These are phyloP conservation scores for Mylabris sibirica DNA, from an alignment of 2,888 invertebrate species.

Conservation along the genomic window DNA sequence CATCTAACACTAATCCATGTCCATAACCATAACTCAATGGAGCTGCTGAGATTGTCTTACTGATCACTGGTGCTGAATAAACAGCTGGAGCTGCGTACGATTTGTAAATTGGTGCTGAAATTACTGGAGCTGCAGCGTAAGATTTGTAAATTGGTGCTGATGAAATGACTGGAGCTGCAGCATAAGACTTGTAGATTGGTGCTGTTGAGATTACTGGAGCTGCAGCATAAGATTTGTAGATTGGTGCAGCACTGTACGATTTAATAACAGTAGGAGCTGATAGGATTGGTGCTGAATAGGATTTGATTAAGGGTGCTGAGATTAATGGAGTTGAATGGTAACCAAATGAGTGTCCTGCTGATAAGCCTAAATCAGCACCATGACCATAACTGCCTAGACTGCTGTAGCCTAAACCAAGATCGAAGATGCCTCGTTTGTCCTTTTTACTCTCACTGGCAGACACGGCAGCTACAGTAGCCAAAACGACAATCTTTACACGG, in stretches of 20 bases:
- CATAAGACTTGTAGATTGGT: slow-evolving; percentile 34
- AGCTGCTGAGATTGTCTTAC: slow-evolving; percentile 1
- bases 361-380: slow-evolving; percentile 18
- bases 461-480: slow-evolving; percentile 32
- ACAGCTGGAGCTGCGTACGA: slow-evolving; percentile 35
- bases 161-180: slow-evolving; percentile 38
- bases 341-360: slow-evolving; percentile 32
- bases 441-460: slow-evolving; percentile 36
- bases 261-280: slow-evolving; percentile 11
- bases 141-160: slow-evolving; percentile 37
- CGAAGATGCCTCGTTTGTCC: slow-evolving; percentile 41
- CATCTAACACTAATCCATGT: neutral
- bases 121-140: slow-evolving; percentile 22
- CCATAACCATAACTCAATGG: slow-evolving; percentile 1
- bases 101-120: slow-evolving; percentile 38
- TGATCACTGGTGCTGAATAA: slow-evolving; percentile 22
- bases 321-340: slow-evolving; percentile 1
- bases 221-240: slow-evolving; percentile 34
- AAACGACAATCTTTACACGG: slow-evolving; percentile 33
- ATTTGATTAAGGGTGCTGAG: slow-evolving; percentile 39
- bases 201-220: slow-evolving; percentile 10
- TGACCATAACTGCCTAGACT: slow-evolving; percentile 33
- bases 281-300: slow-evolving; percentile 37
- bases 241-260: slow-evolving; percentile 31
- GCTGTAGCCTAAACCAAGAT: slow-evolving; percentile 42